A percentile compares a stretch with the other conserved stretches of the same genome.
These are phyloP conservation scores for Melitaea athalia DNA, from an alignment of 2,888 invertebrate species.

Conservation along the genomic window DNA sequence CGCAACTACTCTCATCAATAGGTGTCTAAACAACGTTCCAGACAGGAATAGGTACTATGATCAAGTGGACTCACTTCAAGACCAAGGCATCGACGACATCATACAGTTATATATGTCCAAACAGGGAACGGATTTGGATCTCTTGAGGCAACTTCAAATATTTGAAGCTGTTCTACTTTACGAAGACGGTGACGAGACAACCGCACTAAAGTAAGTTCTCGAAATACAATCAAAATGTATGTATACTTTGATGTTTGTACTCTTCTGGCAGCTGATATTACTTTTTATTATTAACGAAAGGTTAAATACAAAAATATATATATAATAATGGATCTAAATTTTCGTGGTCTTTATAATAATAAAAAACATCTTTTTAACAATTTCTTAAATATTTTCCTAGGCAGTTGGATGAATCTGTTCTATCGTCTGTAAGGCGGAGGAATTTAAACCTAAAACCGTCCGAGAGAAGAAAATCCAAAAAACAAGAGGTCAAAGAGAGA, in stretches of 20 bases:
- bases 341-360: no score
- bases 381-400: conserved; percentile 56
- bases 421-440: conserved; percentile 87
- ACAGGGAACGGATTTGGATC: conserved; percentile 95
- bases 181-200: conserved; percentile 88
- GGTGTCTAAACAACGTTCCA: conserved; percentile 94
- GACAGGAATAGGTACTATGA: conserved; percentile 99
- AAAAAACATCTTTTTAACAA: not conserved
- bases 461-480: conserved; percentile 89
- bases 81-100: conserved; percentile 94
- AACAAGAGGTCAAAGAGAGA: conserved; percentile 84
- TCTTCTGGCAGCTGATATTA: no score
- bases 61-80: conserved; percentile 97
- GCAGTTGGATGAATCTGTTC: conserved; percentile 85
- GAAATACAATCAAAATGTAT: no score
- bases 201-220: conserved; percentile 80
- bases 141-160: conserved; percentile 95
- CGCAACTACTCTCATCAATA: conserved; percentile 97
- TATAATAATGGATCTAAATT: no score
- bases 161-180: conserved; percentile 96
- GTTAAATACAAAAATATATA: no score
- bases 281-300: no score
- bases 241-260: no score
- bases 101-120: conserved; percentile 95
- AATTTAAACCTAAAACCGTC: conserved; percentile 74